A percentile compares a stretch with the other conserved stretches of the same genome.
These are phyloP conservation scores for Nannospalax galili DNA, from an alignment of 2,113 vertebrate genomes.

Conservation along the genomic window DNA sequence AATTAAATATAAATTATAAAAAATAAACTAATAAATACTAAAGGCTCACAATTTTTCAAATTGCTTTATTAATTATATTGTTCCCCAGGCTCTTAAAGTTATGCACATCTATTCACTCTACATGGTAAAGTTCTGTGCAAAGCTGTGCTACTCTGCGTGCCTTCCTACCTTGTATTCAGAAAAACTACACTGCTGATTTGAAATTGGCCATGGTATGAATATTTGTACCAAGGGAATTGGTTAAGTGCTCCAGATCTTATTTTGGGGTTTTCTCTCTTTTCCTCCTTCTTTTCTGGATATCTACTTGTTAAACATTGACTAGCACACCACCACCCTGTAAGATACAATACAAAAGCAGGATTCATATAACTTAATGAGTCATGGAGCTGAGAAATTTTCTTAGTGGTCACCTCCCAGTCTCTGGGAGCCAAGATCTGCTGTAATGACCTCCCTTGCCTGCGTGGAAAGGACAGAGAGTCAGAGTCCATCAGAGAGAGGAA, in stretches of 20 bases:
- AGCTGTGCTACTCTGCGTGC: background rate
- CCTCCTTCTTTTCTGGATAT: background rate
- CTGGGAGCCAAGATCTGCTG: background rate
- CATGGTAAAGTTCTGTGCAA: too few relatives aligned
- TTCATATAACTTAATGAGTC: background rate
- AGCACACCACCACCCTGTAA: background rate
- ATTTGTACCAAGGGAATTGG: background rate
- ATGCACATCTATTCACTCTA: background rate
- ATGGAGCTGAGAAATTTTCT: background rate
- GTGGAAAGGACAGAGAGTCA: background rate
- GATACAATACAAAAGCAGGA: background rate
- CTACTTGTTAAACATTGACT: slow-evolving; percentile 7
- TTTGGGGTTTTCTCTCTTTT: background rate
- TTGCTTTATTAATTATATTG: background rate
- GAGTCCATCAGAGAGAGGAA: background rate
- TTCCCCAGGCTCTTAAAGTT: background rate
- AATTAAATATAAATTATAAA: too few relatives aligned
- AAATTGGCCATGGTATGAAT: background rate
- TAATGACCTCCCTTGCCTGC: background rate
- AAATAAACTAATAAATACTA: background rate
- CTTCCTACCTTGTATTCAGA: background rate
- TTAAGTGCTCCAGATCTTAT: background rate
- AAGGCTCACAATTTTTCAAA: background rate
- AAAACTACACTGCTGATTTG: background rate
- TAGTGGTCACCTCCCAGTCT: background rate